Percentiles rank a stretch among this genome's conserved stretches.
Conservation (phyloP, 2,113 vertebrate species). For the Paramisgurnus dabryanus region DNA sequence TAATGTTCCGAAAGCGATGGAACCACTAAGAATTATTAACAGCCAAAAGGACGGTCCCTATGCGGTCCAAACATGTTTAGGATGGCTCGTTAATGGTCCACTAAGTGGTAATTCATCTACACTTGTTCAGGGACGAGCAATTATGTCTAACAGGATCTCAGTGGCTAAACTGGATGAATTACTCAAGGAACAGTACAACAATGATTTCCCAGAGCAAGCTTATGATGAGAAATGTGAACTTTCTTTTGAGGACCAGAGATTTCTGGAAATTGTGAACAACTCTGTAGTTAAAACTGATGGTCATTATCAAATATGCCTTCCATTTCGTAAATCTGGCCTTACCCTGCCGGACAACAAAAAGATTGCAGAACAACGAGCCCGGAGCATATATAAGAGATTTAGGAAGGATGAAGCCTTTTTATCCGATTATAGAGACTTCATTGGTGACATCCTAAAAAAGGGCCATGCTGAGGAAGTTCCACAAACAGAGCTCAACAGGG, state of each 20-base stretch:
- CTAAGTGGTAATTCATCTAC: not conserved
- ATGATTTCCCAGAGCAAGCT: slow-evolving; percentile 15
- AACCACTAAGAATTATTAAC: slow-evolving; percentile 6
- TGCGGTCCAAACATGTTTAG: slow-evolving; percentile 13
- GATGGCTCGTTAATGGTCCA: slow-evolving; percentile 31
- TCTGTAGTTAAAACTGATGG: not conserved
- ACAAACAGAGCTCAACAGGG: not conserved
- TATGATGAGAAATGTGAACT: slow-evolving; percentile 9
- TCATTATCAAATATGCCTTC: slow-evolving; percentile 17
- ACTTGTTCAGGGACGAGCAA: not conserved
- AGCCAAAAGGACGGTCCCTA: slow-evolving; percentile 9
- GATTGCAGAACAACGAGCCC: not conserved
- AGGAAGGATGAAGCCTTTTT: no score
- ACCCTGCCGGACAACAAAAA: not conserved
- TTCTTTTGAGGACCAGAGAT: slow-evolving; percentile 1
- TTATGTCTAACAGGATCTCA: slow-evolving; percentile 3
- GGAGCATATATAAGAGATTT: not conserved
- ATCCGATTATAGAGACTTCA: no score
- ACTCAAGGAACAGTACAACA: not conserved
- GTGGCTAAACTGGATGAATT: not conserved
- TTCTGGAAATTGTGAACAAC: slow-evolving; percentile 9
- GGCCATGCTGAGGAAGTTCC: slow-evolving; percentile 11
- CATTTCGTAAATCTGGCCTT: not conserved
- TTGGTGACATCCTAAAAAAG: slow-evolving; percentile 6
- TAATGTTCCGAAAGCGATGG: not conserved